phyloP scores from a whole-genome alignment of 2,888 invertebrate species.

The Heliconius ismenius region DNA sequence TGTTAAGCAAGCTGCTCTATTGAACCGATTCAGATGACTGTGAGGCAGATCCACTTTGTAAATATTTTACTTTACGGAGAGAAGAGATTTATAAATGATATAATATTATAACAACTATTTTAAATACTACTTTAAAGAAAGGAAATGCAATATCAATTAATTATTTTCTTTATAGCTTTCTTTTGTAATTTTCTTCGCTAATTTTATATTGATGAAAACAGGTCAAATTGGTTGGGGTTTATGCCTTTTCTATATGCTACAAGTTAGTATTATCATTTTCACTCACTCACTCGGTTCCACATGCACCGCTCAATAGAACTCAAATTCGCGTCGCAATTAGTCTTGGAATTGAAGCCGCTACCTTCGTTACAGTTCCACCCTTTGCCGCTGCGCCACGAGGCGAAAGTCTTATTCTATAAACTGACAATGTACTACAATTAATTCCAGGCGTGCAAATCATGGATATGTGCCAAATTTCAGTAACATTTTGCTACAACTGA shows the following conservation, averaged over 20 bases:
- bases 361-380: neutral
- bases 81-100: slow-evolving; percentile 1
- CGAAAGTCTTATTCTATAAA: neutral
- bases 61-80: neutral
- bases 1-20: slow-evolving; percentile 42
- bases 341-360: neutral
- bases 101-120: too few species aligned
- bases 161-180: slow-evolving; percentile 2
- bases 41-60: slow-evolving; percentile 15
- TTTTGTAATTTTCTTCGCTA: neutral
- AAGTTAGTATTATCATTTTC: too few species aligned
- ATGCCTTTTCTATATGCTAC: neutral
- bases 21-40: slow-evolving; percentile 37
- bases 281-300: too few species aligned
- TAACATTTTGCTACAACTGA: neutral
- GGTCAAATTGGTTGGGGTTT: neutral
- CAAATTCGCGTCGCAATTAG: neutral
- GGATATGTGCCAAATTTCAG: neutral
- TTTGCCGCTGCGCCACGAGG: neutral
- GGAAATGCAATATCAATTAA: neutral
- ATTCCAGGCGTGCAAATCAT: neutral
- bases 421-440: neutral
- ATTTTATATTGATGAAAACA: neutral
- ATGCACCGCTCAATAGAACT: too few species aligned
- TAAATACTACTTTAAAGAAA: neutral